Conservation (phyloP, 1,140 invertebrate species). For the Sycophaga agraensis region DNA sequence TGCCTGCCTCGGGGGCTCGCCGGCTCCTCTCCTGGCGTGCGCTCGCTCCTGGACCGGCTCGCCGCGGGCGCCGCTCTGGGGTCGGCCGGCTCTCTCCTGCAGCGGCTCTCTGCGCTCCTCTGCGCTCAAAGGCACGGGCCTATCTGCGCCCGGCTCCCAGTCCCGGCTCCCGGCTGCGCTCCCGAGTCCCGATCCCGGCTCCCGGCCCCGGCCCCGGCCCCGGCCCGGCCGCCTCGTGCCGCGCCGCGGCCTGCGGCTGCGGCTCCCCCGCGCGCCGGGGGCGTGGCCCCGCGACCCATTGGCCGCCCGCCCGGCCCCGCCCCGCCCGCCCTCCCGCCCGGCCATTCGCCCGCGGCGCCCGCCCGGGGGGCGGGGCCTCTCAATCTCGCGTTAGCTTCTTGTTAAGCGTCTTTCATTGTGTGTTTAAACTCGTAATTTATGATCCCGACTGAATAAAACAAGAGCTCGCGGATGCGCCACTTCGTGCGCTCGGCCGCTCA, state of each 20-base stretch:
- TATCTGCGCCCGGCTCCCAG: too few species aligned
- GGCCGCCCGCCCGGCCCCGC: neutral
- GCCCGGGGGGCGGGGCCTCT: slow-evolving; percentile 52
- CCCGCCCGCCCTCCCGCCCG: too few species aligned
- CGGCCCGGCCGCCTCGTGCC: slow-evolving; percentile 24
- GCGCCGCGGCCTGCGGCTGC: slow-evolving; percentile 38
- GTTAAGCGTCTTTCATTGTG: slow-evolving; percentile 62
- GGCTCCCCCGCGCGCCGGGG: slow-evolving; percentile 30
- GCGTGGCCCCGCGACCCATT: neutral
- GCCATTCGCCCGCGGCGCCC: neutral
- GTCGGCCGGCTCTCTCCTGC: too few species aligned
- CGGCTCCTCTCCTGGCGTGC: slow-evolving; percentile 2
- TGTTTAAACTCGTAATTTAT: slow-evolving; percentile 61
- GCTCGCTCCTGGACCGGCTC: neutral
- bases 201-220: too few species aligned
- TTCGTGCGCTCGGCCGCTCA: neutral
- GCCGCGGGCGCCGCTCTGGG: too few species aligned
- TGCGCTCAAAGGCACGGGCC: neutral
- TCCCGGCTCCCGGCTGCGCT: slow-evolving; percentile 31
- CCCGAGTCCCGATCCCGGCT: too few species aligned
- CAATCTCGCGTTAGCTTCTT: slow-evolving; percentile 61
- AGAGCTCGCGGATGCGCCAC: slow-evolving; percentile 39
- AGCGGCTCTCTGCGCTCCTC: neutral
- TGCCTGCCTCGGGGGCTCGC: too few species aligned
- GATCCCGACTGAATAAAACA: slow-evolving; percentile 61